These are phyloP conservation scores for Xanthia togata DNA, from an alignment of 2,888 invertebrate genomes.

Conservation along the genomic window DNA sequence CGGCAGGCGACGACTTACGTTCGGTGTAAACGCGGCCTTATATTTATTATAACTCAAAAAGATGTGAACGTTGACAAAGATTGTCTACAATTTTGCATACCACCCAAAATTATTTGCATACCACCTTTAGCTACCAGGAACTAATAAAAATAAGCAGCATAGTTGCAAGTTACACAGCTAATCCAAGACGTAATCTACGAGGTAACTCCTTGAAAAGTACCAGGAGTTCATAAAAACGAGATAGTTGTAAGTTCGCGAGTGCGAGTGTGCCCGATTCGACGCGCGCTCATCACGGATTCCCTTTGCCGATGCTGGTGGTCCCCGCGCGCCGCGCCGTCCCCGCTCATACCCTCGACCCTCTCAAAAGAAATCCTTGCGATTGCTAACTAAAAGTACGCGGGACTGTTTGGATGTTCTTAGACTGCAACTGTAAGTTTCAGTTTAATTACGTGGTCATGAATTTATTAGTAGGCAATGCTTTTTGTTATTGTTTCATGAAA, in stretches of 20 bases:
- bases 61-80: no score
- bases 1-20: no score
- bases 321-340: constrained; percentile 32
- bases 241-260: constrained; percentile 57
- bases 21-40: not conserved
- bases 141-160: constrained; percentile 23
- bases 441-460: constrained; percentile 56
- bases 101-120: constrained; percentile 30
- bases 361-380: constrained; percentile 70
- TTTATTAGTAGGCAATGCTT: constrained; percentile 1
- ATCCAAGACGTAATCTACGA: constrained; percentile 44
- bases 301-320: constrained; percentile 72
- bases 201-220: constrained; percentile 54
- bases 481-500: not conserved
- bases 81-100: not conserved
- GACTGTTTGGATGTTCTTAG: constrained; percentile 61
- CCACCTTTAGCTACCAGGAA: constrained; percentile 22
- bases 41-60: not conserved
- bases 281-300: constrained; percentile 81
- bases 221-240: constrained; percentile 61
- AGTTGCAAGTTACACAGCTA: constrained; percentile 17
- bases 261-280: constrained; percentile 61
- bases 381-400: constrained; percentile 63
- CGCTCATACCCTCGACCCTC: constrained; percentile 53
- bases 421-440: constrained; percentile 53